Conservation (phyloP, 2,113 vertebrate species). For the Mirza zaza region DNA sequence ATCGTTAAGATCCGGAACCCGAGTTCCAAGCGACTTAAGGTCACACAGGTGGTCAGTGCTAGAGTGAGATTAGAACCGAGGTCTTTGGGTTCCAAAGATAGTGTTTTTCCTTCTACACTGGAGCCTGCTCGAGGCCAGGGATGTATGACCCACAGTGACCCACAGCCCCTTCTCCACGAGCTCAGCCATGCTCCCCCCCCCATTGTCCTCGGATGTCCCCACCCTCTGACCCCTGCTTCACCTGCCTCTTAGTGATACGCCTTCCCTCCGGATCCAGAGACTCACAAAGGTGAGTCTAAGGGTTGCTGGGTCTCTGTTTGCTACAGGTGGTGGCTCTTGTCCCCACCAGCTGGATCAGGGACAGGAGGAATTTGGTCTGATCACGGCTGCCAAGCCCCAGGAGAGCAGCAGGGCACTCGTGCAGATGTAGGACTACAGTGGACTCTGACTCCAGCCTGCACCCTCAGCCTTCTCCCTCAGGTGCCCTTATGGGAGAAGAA, state of each 20-base stretch:
- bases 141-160: too few species aligned
- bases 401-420: not conserved
- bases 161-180: too few species aligned
- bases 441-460: not conserved
- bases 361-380: not conserved
- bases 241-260: not conserved
- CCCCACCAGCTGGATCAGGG: not conserved
- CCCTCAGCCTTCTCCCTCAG: not conserved
- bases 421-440: not conserved
- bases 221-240: not conserved
- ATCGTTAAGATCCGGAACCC: not conserved
- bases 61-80: not conserved
- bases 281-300: constrained; percentile 2
- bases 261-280: not conserved
- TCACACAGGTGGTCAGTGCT: not conserved
- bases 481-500: not conserved
- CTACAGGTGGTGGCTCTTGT: constrained; percentile 7
- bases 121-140: not conserved
- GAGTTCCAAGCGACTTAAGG: not conserved
- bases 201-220: not conserved
- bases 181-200: not conserved
- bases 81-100: not conserved
- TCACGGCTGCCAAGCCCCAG: not conserved
- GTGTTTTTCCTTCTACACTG: not conserved
- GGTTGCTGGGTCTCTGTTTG: not conserved